Conservation (phyloP, 2,888 invertebrate species). For the Epistrophe grossulariae region DNA sequence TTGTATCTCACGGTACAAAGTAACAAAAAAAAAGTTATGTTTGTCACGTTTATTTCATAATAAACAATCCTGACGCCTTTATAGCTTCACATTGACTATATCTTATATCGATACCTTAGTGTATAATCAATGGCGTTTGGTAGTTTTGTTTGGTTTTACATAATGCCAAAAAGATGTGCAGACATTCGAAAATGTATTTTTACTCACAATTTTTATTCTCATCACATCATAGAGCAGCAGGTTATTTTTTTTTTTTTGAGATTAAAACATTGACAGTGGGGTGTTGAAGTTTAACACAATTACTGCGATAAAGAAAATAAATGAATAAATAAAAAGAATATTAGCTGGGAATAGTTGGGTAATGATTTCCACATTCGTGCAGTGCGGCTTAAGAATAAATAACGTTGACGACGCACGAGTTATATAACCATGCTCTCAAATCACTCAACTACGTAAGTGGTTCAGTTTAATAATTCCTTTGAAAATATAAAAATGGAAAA, state of each 20-base stretch:
- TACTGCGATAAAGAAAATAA: no score
- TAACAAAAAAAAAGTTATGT: slow-evolving; percentile 16
- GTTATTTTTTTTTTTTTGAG: slow-evolving; percentile 14
- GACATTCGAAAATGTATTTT: slow-evolving; percentile 23
- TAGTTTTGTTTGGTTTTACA: slow-evolving; percentile 36
- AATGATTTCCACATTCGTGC: no score
- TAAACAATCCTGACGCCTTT: slow-evolving; percentile 60
- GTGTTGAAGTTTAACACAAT: no score
- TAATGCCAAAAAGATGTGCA: slow-evolving; percentile 42
- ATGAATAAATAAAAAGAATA: no score
- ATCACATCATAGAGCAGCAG: slow-evolving; percentile 18
- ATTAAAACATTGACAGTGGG: slow-evolving; percentile 1
- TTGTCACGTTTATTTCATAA: slow-evolving; percentile 67
- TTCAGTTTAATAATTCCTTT: no score
- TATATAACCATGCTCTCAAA: no score
- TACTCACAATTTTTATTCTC: slow-evolving; percentile 5
- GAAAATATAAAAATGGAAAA: no score
- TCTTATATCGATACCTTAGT: slow-evolving; percentile 36
- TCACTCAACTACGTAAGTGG: no score
- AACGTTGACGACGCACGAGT: no score
- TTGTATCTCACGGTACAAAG: slow-evolving; percentile 30
- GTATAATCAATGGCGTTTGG: slow-evolving; percentile 51
- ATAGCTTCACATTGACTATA: slow-evolving; percentile 55
- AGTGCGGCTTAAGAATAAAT: no score
- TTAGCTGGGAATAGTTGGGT: no score